Evolutionary conservation across 2,113 vertebrate species (phyloP), one percentile per base, ranked within the genome.

Genomic region (Pterocles gutturalis): DNA sequence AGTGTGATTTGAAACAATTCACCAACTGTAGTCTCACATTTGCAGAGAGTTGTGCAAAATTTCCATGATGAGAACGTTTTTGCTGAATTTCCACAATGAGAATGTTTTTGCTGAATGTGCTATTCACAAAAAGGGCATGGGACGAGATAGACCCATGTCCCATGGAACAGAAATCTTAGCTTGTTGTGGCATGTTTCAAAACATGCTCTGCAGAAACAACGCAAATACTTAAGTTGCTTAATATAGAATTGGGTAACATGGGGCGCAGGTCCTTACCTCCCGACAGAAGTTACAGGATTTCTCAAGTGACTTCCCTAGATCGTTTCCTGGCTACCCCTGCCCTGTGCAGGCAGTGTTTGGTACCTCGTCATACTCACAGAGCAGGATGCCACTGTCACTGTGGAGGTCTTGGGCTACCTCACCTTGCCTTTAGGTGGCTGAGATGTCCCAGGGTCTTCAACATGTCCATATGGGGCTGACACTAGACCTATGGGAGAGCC

Each of bases 141-240:
- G 25, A 87, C 33, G 20, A 72, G 13, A 46, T 21, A 83, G 51
- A 9, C 49, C 38, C 38, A 28, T 0, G 0, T 36, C 6, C 4
- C 62, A 69, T 0, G 3, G 70, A 78, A 41, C 2, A 67, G 54
- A 69, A 93, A 82, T 48, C 29, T 73, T 51, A 34, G 55, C 58
- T 88, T 25, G 10, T 21, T 62, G 66, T 28, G 36, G 48, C n/a
- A 17, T 1, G 1, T 97, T 96, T 95, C 8, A 2, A 94, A 97
- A 96, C 7, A 29, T 29, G 29, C 36, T 46, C 54, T 5, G 6
- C 21, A 14, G 62, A 87, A 92, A 67, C 33, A 49, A 64, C 4
- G 24, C 31, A 75, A 92, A 81, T 91, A 38, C 67, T 78, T 36
- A 33, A 34, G 43, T 97, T 96, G 87, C 96, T 92, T 45, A 88